These are phyloP conservation scores for Dicrostonyx torquatus DNA, from an alignment of 2,797 vertebrate species.

Conservation along the genomic window DNA sequence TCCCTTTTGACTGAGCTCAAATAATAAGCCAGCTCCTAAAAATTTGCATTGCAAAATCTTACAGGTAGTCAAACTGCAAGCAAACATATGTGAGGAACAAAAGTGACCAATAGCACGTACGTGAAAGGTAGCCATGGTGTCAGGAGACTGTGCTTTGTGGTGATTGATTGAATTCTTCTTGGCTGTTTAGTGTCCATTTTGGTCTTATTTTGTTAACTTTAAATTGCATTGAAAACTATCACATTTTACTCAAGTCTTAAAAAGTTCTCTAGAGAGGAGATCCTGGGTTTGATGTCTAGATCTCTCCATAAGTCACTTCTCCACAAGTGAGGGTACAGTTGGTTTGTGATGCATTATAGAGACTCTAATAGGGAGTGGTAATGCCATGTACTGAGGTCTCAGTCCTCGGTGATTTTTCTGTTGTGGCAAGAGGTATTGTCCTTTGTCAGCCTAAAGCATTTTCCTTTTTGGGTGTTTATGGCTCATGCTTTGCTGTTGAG, in stretches of 20 bases:
- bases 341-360: neutral
- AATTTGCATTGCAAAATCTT: neutral
- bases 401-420: constrained; percentile 19
- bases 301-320: neutral
- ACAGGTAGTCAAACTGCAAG: neutral
- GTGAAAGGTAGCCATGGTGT: neutral
- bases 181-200: neutral
- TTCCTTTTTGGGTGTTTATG: constrained; percentile 40
- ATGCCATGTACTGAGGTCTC: neutral
- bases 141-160: neutral
- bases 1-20: neutral
- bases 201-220: neutral
- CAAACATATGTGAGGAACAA: neutral
- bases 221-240: constrained; percentile 19
- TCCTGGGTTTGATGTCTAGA: constrained; percentile 28
- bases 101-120: rapidly evolving
- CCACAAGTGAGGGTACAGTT: neutral
- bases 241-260: constrained; percentile 28
- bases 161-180: neutral
- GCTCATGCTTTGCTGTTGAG: constrained; percentile 23
- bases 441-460: constrained; percentile 39
- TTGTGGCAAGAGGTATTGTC: neutral
- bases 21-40: neutral
- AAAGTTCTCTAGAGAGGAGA: neutral
- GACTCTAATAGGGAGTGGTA: neutral